phyloP scores from a whole-genome alignment of 2,113 vertebrate species.

The Epinephelus lanceolatus region DNA sequence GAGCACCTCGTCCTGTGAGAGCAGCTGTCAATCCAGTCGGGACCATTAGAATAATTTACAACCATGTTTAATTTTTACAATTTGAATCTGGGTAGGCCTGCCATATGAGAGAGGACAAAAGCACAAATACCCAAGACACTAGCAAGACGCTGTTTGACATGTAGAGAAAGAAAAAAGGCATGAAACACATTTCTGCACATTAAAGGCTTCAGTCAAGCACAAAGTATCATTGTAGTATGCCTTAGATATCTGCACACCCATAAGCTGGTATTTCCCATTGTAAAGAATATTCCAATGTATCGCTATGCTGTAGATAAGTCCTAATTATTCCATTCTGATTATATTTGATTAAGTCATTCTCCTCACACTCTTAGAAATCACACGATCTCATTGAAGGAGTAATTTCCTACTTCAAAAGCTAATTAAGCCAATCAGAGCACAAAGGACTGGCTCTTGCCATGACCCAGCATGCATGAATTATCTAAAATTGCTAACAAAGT shows the following conservation, averaged over 20 bases:
- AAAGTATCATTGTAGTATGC: neutral
- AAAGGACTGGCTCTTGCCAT: constrained; percentile 73
- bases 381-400: constrained; percentile 75
- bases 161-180: neutral
- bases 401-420: constrained; percentile 82
- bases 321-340: constrained; percentile 78
- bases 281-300: constrained; percentile 61
- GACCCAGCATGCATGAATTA: constrained; percentile 78
- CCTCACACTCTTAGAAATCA: constrained; percentile 78
- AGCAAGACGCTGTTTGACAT: neutral
- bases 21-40: neutral
- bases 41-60: neutral
- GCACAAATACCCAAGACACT: neutral
- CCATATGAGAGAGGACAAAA: neutral
- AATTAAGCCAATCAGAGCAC: constrained; percentile 82
- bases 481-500: constrained; percentile 71
- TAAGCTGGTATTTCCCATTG: constrained; percentile 39
- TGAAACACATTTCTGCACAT: constrained; percentile 6
- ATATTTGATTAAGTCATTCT: constrained; percentile 80
- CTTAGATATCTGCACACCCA: constrained; percentile 19
- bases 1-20: neutral
- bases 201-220: constrained; percentile 1
- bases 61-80: neutral
- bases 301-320: constrained; percentile 53
- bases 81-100: neutral